Evolutionary conservation across 2,888 invertebrate species (phyloP), one percentile per base, ranked within the genome.

Genomic region (Nycteola revayana): DNA sequence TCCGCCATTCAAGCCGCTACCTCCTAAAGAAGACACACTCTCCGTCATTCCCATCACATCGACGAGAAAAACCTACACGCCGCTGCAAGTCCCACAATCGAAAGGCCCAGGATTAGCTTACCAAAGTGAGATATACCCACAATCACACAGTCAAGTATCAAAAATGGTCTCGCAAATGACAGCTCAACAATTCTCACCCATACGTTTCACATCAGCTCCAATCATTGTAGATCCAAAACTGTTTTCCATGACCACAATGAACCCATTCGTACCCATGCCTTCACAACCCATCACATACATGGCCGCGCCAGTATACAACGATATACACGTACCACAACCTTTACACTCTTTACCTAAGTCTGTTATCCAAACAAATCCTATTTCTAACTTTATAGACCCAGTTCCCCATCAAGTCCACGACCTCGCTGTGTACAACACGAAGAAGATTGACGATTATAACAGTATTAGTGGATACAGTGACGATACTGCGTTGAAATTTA

Each of bases 1-100:
- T 5, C 96, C 96, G 18, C 93, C 94, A 0, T 96, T 96, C 77
- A 94, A 91, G 65, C 95, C 95, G 0, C 89, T 95, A 47, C 94
- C 95, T 25, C 91, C 93, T 1, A 88, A 88, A 63, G 86, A 88
- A 46, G 86, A 87, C 10, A 92, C 91, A 4, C 87, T 91, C 34
- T 79, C 87, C 63, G 89, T 90, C 11, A 68, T 90, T 26, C 91
- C 90, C 8, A 74, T 90, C 34, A 57, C 80, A 26, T 32, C 85
- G 22, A 74, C 77, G 9, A 71, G 73, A 49, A 76, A 79, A 48
- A 64, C 66, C 28, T 80, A 76, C 68, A 61, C 78, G 18, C 78
- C 83, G n/a, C 67, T 80, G 11, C 75, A 77, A 56, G 53, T 82
- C 27, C 81, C 83, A 9, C 71, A 81, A 49, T 64, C 77, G 1